These are phyloP conservation scores for Squalus acanthias DNA, from an alignment of 2,797 vertebrate genomes.

Conservation along the genomic window DNA sequence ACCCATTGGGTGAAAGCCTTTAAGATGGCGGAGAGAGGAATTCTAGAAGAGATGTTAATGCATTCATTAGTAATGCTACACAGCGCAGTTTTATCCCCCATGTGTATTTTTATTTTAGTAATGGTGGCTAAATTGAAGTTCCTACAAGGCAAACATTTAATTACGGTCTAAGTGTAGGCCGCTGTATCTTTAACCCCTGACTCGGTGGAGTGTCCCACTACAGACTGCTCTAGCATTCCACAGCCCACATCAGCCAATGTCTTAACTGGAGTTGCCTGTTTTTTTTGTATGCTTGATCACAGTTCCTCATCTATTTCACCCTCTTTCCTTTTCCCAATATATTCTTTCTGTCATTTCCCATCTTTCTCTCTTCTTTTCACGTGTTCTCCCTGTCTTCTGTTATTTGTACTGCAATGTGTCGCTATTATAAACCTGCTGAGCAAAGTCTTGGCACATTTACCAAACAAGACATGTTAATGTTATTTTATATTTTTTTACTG, in stretches of 20 bases:
- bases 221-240: no score
- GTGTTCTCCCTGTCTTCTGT: background rate
- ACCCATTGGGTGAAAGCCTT: background rate
- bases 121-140: background rate
- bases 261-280: background rate
- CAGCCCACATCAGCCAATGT: no score
- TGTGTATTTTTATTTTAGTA: background rate
- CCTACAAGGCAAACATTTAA: background rate
- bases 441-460: background rate
- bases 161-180: background rate
- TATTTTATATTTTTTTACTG: background rate
- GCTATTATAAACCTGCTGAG: background rate
- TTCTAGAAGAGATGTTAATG: background rate
- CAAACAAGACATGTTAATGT: background rate
- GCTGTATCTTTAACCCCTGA: no score
- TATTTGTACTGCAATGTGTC: background rate
- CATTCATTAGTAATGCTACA: background rate
- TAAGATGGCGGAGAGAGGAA: background rate
- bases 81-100: background rate
- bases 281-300: background rate
- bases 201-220: no score
- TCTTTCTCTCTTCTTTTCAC: background rate
- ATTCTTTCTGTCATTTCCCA: background rate
- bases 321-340: background rate
- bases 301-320: background rate